These are phyloP conservation scores for Mystacides longicornis DNA, from an alignment of 2,888 invertebrate species.

Conservation along the genomic window DNA sequence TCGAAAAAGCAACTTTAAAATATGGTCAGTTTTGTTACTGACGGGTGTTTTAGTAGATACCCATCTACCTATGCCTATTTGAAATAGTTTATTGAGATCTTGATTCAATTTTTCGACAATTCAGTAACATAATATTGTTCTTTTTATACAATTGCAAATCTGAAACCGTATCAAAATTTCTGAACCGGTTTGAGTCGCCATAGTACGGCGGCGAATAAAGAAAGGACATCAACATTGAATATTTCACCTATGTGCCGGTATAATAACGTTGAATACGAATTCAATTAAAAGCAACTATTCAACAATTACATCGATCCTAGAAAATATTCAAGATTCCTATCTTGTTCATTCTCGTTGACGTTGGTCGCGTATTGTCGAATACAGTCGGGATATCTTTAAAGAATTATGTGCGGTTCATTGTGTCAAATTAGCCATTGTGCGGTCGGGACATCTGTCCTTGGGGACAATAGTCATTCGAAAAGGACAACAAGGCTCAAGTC, in stretches of 20 bases:
- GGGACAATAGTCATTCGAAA: neutral
- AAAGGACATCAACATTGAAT: neutral
- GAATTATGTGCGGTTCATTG: constrained; percentile 21
- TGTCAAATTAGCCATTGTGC: constrained; percentile 26
- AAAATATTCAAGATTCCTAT: no score
- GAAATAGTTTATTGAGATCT: neutral
- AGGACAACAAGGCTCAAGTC: constrained; percentile 9
- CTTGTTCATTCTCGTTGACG: no score
- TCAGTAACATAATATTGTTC: no score
- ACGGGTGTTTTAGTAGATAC: no score
- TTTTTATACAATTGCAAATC: no score
- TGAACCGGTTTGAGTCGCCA: neutral
- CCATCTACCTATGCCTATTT: no score
- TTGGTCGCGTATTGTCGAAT: neutral
- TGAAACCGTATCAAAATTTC: neutral
- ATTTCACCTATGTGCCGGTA: constrained; percentile 2
- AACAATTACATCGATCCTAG: neutral
- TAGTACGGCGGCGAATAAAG: neutral
- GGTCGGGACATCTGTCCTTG: constrained; percentile 22
- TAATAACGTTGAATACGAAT: neutral
- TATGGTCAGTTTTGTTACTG: no score
- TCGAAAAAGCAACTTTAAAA: no score
- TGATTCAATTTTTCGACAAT: neutral
- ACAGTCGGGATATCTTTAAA: neutral
- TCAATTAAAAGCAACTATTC: neutral